These are phyloP conservation scores for Sinocyclocheilus anshuiensis DNA, from an alignment of 2,113 vertebrate species.

Conservation along the genomic window DNA sequence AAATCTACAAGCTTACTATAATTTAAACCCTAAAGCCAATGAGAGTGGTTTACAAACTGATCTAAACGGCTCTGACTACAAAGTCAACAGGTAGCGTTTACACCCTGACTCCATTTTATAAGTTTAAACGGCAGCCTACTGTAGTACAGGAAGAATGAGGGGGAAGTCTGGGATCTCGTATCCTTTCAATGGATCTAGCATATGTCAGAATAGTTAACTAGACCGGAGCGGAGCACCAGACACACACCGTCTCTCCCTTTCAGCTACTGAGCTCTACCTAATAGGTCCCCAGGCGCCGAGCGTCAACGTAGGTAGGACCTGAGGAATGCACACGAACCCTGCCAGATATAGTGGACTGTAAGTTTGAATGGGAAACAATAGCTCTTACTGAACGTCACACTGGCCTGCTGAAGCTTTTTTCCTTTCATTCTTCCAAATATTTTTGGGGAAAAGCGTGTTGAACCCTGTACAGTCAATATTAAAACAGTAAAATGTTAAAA, in stretches of 20 bases:
- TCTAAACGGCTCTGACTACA: slow-evolving; percentile 26
- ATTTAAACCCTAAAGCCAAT: slow-evolving; percentile 32
- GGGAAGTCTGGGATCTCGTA: slow-evolving; percentile 51
- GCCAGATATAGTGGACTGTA: slow-evolving; percentile 1
- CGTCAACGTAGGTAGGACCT: not conserved
- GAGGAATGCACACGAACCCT: slow-evolving; percentile 19
- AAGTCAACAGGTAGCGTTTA: slow-evolving; percentile 26
- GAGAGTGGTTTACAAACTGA: slow-evolving; percentile 19
- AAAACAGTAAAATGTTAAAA: not conserved
- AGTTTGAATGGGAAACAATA: slow-evolving; percentile 4
- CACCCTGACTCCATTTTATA: not conserved
- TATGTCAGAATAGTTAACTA: slow-evolving; percentile 30
- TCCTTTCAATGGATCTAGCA: slow-evolving; percentile 56
- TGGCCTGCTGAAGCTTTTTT: slow-evolving; percentile 4
- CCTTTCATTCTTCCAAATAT: slow-evolving; percentile 5
- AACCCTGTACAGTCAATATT: slow-evolving; percentile 1
- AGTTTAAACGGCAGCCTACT: not conserved
- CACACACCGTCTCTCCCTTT: slow-evolving; percentile 41
- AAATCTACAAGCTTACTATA: slow-evolving; percentile 12
- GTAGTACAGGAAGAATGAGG: slow-evolving; percentile 60
- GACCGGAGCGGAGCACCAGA: slow-evolving; percentile 53
- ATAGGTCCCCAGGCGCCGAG: slow-evolving; percentile 29
- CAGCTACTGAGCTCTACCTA: slow-evolving; percentile 47
- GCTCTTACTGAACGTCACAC: not conserved
- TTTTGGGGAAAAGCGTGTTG: not conserved